Evolutionary conservation across 2,113 vertebrate species (phyloP), one percentile per base, ranked within the genome.

Genomic region (Albula goreensis): DNA sequence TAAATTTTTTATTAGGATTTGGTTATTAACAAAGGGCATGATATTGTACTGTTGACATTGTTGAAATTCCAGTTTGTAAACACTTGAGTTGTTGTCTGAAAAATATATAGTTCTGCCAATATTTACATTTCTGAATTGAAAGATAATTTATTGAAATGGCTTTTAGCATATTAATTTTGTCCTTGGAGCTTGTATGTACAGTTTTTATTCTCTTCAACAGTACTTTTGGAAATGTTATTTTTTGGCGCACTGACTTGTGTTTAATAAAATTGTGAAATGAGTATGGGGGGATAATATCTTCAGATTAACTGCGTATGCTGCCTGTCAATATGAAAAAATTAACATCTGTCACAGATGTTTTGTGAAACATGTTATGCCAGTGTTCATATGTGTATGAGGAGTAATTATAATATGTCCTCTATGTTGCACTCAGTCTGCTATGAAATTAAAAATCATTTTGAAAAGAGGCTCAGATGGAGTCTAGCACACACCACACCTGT

Each of bases 1-100:
- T 56, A 87, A 90, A 90, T 87, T 49, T 92, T 94, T 95, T 93
- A 90, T 93, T 89, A 92, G 89, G 84, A 91, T 85, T 83, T 79
- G 31, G 50, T 66, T 83, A 78, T 81, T 80, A 52, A 66, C 60
- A 82, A 66, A 66, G 82, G 79, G 86, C 83, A 87, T 87, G 86
- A 87, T 31, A 31, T 70, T 81, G 85, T 86, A 57, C 80, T 60
- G 83, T 87, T 50, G 50, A 81, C 31, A 13, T 86, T 51, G 0
- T 41, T 83, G 70, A 41, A 41, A 41, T 41, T 41, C 70, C 66
- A 79, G 31, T 86, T 50, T 78, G 25, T 66, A n/a, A 7, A 77
- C 80, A 82, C 22, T 74, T 48, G 11, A 70, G 48, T 82, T 77
- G 31, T 77, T 84, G 50, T 51, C 52, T 84, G 25, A 50, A 50